A percentile compares a stretch with the other conserved stretches of the same genome.
Evolutionary conservation across 2,888 invertebrate species (phyloP).

Genomic region (Poecilus cupreus): DNA sequence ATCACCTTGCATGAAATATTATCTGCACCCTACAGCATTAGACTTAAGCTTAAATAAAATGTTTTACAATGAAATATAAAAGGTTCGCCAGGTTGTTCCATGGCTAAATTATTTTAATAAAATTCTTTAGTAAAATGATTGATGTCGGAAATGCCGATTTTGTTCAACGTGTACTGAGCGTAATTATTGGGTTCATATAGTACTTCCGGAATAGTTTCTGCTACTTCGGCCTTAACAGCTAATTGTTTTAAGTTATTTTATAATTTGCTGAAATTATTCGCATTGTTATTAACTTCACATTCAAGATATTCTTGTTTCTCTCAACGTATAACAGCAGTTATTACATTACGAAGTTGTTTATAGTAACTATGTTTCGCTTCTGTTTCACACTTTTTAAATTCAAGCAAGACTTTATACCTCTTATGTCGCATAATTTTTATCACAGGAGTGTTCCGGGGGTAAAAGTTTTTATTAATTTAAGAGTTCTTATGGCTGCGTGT

Average conservation of each 20-base stretch:
- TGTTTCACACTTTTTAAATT: background rate
- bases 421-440: background rate
- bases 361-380: background rate
- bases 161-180: no score
- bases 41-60: no score
- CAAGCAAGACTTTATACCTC: background rate
- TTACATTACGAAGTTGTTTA: background rate
- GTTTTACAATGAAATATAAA: no score
- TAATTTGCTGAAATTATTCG: background rate
- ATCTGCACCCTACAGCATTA: no score
- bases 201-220: no score
- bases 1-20: no score
- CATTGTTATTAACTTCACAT: background rate
- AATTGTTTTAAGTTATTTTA: background rate
- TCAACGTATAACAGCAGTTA: background rate
- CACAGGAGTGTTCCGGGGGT: background rate
- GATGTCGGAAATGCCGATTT: no score
- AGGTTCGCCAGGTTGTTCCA: no score
- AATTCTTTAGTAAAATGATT: no score
- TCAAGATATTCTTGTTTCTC: background rate
- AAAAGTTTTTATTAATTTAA: background rate
- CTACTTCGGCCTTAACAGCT: background rate
- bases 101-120: no score
- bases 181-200: no score
- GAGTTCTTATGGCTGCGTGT: background rate